Conservation (phyloP, 2,888 invertebrate genomes). For the Drosophila mercatorum region DNA sequence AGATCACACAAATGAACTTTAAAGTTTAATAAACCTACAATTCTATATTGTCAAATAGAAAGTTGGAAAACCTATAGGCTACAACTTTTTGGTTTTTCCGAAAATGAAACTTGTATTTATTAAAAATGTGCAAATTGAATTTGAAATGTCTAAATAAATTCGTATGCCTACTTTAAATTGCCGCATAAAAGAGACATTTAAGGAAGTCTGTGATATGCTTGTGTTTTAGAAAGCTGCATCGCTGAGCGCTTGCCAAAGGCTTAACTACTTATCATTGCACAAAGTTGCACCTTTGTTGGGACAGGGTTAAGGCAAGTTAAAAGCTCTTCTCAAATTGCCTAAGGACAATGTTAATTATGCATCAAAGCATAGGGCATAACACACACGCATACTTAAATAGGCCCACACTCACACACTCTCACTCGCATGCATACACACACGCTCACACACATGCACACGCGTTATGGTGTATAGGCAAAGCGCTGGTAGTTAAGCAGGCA, state of each 20-base stretch:
- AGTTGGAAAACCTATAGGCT: too few species aligned
- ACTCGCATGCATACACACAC: neutral
- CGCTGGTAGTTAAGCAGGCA: constrained; percentile 72
- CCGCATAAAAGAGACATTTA: neutral
- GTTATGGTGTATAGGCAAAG: constrained; percentile 10
- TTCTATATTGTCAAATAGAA: too few species aligned
- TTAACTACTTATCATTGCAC: constrained; percentile 44
- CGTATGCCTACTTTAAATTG: neutral
- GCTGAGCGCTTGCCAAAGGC: constrained; percentile 37
- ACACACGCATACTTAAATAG: constrained; percentile 21
- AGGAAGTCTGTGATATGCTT: constrained; percentile 15
- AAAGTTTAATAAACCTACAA: too few species aligned
- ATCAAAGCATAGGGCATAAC: constrained; percentile 61
- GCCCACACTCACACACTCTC: neutral
- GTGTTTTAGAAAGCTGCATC: constrained; percentile 8
- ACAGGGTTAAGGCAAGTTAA: constrained; percentile 59
- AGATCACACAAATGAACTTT: neutral
- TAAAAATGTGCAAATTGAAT: neutral
- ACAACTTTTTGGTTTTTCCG: too few species aligned
- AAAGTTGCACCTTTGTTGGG: constrained; percentile 43
- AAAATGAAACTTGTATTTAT: too few species aligned
- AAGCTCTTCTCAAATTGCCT: constrained; percentile 72
- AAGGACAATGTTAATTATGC: constrained; percentile 81
- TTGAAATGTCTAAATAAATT: neutral
- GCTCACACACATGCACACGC: constrained; percentile 10